Base-by-base conservation (phyloP, 2,113 vertebrate species). In the Brachirus orientalis region DNA sequence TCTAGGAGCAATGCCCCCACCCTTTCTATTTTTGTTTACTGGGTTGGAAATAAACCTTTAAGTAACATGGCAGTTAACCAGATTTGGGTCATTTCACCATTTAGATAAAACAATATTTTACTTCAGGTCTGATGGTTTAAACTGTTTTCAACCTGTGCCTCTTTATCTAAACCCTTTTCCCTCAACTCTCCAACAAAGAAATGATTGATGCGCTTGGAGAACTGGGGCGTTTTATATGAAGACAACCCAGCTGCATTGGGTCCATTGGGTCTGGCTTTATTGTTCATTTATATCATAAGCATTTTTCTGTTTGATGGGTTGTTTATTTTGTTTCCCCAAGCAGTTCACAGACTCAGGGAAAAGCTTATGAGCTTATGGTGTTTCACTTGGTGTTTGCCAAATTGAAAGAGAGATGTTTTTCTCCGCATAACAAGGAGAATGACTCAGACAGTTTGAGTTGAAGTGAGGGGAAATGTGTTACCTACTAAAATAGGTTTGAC, bases 11-110 rank as follows among this genome's bases (percentile, higher is more conserved):
- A 13, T 33, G 20, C 10, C 60, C 57, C 60, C 40, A n/a, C 16
- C 59, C 44, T 18, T 13, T 57, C 48, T 84, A 61, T 70, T 82
- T 77, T 78, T 64, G 71, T 41, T 71, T 76, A 80, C 84, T 86
- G 81, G 83, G 76, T 78, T 84, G 79, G 77, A 88, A 82, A 37
- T 82, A 85, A 88, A 77, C 45, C 77, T 75, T 74, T 67, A 69
- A 76, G 79, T 80, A 53, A 65, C 79, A 65, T 7, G 38, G 62
- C 56, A 37, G 57, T 65, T 72, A 59, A 51, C 45, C 8, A 3
- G 62, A 85, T 81, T 16, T 72, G 51, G 81, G 79, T 82, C 77
- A 82, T 28, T 28, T 62, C n/a, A 19, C 28, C 45, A 53, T 33
- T 62, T n/a, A 35, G 22, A 70, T 63, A 48, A 62, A 64, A 28